A percentile compares a stretch with the other conserved stretches of the same genome.
Conservation (phyloP, 2,888 invertebrate genomes). For the Caradrina clavipalpis region DNA sequence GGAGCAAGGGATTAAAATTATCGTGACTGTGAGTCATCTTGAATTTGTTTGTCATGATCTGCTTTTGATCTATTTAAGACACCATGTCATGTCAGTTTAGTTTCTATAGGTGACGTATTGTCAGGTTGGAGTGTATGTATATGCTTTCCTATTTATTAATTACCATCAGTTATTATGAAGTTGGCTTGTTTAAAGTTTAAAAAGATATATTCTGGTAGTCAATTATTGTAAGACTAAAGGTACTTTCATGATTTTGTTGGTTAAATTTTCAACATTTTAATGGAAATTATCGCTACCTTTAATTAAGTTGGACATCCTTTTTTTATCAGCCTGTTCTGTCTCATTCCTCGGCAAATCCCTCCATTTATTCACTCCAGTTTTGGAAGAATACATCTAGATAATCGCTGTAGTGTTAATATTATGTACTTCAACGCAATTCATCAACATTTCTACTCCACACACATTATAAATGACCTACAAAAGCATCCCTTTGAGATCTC, state of each 20-base stretch:
- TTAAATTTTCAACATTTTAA: background rate
- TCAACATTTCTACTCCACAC: constrained; percentile 37
- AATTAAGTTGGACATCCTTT: too few species aligned
- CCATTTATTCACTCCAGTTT: too few species aligned
- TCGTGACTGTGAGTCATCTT: constrained; percentile 77
- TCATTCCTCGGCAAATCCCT: too few species aligned
- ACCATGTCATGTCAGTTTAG: constrained; percentile 69
- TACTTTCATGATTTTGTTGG: too few species aligned
- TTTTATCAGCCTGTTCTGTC: too few species aligned
- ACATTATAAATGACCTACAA: constrained; percentile 54
- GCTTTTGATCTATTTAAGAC: constrained; percentile 64
- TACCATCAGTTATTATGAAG: background rate
- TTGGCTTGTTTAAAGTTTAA: background rate
- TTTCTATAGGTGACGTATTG: constrained; percentile 65
- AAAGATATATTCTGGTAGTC: background rate
- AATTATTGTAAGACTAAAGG: background rate
- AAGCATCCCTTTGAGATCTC: constrained; percentile 49
- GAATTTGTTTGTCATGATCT: constrained; percentile 69
- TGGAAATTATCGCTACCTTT: background rate
- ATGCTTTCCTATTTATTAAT: background rate
- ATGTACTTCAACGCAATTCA: constrained; percentile 23
- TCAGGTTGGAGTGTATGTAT: constrained; percentile 41
- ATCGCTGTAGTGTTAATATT: background rate
- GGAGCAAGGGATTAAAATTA: constrained; percentile 77
- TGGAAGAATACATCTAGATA: too few species aligned